Evolutionary conservation across 2,797 vertebrate species (phyloP), one percentile per base, ranked within the genome.

Genomic region (Bradypodion pumilum): DNA sequence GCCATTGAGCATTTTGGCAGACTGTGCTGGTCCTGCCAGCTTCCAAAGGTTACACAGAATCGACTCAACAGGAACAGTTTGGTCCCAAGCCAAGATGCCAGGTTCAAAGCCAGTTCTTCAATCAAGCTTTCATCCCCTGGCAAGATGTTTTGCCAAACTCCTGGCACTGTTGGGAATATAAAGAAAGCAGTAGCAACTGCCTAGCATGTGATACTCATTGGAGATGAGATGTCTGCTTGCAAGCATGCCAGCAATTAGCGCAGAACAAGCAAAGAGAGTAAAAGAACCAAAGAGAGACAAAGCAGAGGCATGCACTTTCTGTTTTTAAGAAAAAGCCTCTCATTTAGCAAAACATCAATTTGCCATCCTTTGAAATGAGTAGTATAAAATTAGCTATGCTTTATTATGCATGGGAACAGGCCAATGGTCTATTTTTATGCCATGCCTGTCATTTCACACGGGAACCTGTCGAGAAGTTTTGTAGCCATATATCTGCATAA

Each of bases 341-440:
- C 16, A 19, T 74, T 62, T 74, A 80, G 25, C n/a, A 65, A 56
- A 85, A 56, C 44, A 56, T 52, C 5, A 32, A 13, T 65, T 74
- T 27, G 15, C 60, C 25, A 13, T 40, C 52, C 65, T 49, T 65
- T 60, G 21, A 80, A 74, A 59, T 21, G 12, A 27, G 60, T 7
- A 19, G 62, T 85, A 59, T 65, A 85, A 85, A 75, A 27, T 68
- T 69, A 80, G 78, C 49, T 2, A 32, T 44, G 37, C 42, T 66
- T 42, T 80, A 59, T 68, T 66, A 23, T 37, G 23, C 62, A 44
- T 29, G 12, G 13, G 23, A 13, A 27, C 12, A 27, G 60, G 46
- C 63, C 23, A 23, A 25, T 23, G 80, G 72, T 23, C 46, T 52
- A 27, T 66, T 74, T 69, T 66, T 59, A 56, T 60, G 63, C 46